Evolutionary conservation across 2,888 invertebrate genomes (phyloP).

Genomic region (Hartigia nigra): DNA sequence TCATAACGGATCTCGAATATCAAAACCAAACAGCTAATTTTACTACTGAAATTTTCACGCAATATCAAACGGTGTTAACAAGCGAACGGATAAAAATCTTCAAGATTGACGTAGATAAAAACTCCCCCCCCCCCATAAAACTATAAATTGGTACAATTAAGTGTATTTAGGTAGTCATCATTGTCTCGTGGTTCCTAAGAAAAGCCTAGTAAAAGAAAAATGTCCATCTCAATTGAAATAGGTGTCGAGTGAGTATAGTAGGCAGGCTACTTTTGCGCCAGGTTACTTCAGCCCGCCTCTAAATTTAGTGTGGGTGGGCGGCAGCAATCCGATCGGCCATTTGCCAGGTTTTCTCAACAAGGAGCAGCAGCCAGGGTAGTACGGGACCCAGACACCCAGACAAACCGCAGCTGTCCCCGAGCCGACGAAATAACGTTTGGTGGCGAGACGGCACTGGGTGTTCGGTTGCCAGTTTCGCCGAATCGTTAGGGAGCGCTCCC

Average conservation of each 20-base stretch:
- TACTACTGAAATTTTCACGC: too few relatives aligned
- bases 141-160: neutral
- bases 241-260: neutral
- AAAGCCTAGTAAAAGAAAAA: neutral
- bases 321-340: constrained; percentile 20
- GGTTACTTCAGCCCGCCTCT: constrained; percentile 32
- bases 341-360: constrained; percentile 14
- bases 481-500: neutral
- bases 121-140: neutral
- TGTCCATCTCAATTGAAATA: neutral
- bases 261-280: constrained; percentile 30
- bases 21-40: neutral
- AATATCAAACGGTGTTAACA: neutral
- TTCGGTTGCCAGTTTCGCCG: neutral
- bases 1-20: neutral
- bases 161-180: neutral
- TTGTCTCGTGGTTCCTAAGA: neutral
- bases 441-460: neutral
- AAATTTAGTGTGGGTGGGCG: constrained; percentile 62
- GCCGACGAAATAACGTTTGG: constrained; percentile 33
- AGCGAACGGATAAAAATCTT: neutral
- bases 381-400: constrained; percentile 37
- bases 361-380: neutral
- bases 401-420: constrained; percentile 47
- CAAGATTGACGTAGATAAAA: neutral